Base-by-base conservation (phyloP, 1,140 invertebrate genomes). In the Oppia nitens region DNA sequence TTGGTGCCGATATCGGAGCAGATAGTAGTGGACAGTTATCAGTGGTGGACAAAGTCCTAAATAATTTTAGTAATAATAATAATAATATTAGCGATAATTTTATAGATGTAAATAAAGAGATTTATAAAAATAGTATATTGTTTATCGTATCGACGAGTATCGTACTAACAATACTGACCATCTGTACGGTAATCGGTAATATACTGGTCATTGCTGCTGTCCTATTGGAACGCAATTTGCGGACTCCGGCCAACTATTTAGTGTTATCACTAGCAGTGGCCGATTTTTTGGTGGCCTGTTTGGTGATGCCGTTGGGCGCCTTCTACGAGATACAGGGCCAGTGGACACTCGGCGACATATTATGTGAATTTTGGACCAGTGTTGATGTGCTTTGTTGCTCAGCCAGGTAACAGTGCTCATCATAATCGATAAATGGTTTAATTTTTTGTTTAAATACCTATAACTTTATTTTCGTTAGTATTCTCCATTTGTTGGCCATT, bases 181-280 rank as follows among this genome's bases (percentile, higher is more conserved):
- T 68, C 1, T 47, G 53, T 1, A 68, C 66, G 0, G 50, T 78
- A 14, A 70, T 79, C 3, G 91, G 91, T 24, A 95, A 94, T 71
- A 82, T 93, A 20, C 92, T 94, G 73, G 90, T 94, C 53, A 91
- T 95, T 73, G 83, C 85, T 20, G 89, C 90, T 29, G 90, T 95
- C 65, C 73, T 91, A 26, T 72, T 92, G 49, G 90, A 95, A 70
- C 75, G 86, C 54, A 87, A 90, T 69, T 74, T 95, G 28, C 85
- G 86, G 65, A 84, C 79, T 64, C 84, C 87, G 4, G 85, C 85
- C 29, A 90, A 89, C 70, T 88, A 88, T 72, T 74, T 91, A 62
- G 87, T 91, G 61, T 75, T 90, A 40, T 88, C 85, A 9, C 72
- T 90, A 66, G 87, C 87, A 2, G 83, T 88, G 21, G 87, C 87